Base-by-base conservation (phyloP, 2,113 vertebrate genomes). In the Notothenia rossii region DNA sequence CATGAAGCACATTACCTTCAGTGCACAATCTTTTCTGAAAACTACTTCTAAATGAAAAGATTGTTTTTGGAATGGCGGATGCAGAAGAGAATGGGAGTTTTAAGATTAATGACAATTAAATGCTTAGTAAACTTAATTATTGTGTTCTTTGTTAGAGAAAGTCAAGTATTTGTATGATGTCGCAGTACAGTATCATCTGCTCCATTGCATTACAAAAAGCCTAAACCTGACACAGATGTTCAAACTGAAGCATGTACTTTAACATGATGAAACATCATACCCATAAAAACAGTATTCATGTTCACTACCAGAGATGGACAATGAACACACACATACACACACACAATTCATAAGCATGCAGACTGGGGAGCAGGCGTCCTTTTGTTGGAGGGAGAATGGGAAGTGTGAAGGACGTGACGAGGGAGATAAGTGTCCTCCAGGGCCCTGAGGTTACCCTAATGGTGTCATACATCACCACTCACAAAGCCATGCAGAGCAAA, bases 391-490 rank as follows among this genome's bases (percentile, higher is more conserved):
- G 84, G 73, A 92, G 91, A 91, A 91, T 90, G 90, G 89, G 86
- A 88, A 92, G 93, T 94, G 92, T 94, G 94, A 95, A 94, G 94
- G 94, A 94, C 93, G 92, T 94, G 92, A 93, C 73, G 87, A 92
- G 91, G 89, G 92, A 94, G 94, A 94, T 93, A 89, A 91, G 94
- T 95, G 92, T 94, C 92, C 92, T 95, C 93, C 86, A 86, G 91
- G 93, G 92, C 94, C 92, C 89, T 94, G 93, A 95, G 93, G 94
- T 94, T 94, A 94, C 91, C 91, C 93, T 95, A 95, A 95, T 95
- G 93, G 93, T 89, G 92, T 93, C 93, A 93, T 95, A 95, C 93
- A 95, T 95, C 94, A 95, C 86, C 92, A 91, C 94, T 94, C 92
- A 93, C 93, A 94, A 93, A 93, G 91, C 91, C 89, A 93, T 93